Evolutionary conservation across 2,888 invertebrate genomes (phyloP).

Genomic region (Meta bourneti): DNA sequence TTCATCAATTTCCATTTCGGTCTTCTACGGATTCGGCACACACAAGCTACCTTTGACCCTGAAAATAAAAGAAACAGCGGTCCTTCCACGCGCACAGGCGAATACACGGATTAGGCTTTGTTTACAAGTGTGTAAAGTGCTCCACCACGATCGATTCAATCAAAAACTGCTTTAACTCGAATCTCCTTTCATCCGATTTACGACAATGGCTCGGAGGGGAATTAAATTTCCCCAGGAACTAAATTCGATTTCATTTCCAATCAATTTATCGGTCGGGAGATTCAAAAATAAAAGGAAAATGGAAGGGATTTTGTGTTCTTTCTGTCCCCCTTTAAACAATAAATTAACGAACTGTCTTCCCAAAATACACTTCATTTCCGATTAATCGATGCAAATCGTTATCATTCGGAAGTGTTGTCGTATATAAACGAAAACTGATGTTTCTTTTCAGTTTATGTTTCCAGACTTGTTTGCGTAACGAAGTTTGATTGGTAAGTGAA

Average conservation of each 20-base stretch:
- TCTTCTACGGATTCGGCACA: too few species aligned
- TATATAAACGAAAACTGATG: neutral
- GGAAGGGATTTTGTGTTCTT: neutral
- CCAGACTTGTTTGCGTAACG: neutral
- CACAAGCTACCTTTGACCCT: too few species aligned
- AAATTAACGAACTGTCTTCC: constrained; percentile 24
- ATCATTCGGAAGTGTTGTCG: neutral
- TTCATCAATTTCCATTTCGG: too few species aligned
- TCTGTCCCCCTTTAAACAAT: constrained; percentile 12
- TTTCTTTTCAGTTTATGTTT: neutral
- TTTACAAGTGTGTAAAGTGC: neutral
- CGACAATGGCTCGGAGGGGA: constrained; percentile 3
- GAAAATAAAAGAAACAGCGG: too few species aligned
- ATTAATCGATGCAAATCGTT: constrained; percentile 26
- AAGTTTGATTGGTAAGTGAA: neutral
- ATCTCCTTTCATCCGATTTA: constrained; percentile 28
- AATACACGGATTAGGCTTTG: neutral
- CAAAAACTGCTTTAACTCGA: constrained; percentile 11
- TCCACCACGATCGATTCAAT: constrained; percentile 27
- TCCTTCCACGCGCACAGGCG: neutral
- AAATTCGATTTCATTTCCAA: constrained; percentile 55
- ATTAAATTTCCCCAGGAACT: constrained; percentile 35
- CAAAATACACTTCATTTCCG: constrained; percentile 11
- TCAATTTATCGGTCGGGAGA: constrained; percentile 38
- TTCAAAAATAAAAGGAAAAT: constrained; percentile 37